Evolutionary conservation across 2,888 invertebrate genomes (phyloP).

Genomic region (Stenurella melanura): DNA sequence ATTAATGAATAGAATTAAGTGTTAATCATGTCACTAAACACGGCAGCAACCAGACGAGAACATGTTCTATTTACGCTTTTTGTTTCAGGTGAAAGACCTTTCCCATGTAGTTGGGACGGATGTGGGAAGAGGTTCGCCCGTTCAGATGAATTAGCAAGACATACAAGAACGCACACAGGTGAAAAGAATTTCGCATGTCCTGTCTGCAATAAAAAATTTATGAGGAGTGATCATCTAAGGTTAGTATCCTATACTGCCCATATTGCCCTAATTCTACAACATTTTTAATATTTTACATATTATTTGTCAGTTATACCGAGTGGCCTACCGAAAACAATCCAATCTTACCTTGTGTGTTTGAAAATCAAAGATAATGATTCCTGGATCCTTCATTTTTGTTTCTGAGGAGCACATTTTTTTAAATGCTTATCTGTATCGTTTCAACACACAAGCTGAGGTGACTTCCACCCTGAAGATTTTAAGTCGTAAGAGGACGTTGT

Average conservation of each 20-base stretch:
- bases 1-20: not conserved
- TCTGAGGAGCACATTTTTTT: no score
- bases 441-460: no score
- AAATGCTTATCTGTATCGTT: no score
- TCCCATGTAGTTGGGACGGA: conserved; percentile 78
- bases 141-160: conserved; percentile 80
- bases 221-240: conserved; percentile 80
- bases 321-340: no score
- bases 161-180: conserved; percentile 80
- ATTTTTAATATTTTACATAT: no score
- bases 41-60: not conserved
- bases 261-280: not conserved
- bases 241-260: conserved; percentile 58
- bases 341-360: no score
- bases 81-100: conserved; percentile 78
- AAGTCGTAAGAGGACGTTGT: no score
- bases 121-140: conserved; percentile 80
- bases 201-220: conserved; percentile 79
- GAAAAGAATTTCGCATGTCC: conserved; percentile 81
- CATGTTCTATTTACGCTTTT: conserved; percentile 35
- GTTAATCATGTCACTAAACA: not conserved
- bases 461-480: no score
- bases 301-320: no score
- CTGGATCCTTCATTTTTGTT: no score
- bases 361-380: no score